Conservation (phyloP, 2,888 invertebrate genomes). For the Morpho achilles region DNA sequence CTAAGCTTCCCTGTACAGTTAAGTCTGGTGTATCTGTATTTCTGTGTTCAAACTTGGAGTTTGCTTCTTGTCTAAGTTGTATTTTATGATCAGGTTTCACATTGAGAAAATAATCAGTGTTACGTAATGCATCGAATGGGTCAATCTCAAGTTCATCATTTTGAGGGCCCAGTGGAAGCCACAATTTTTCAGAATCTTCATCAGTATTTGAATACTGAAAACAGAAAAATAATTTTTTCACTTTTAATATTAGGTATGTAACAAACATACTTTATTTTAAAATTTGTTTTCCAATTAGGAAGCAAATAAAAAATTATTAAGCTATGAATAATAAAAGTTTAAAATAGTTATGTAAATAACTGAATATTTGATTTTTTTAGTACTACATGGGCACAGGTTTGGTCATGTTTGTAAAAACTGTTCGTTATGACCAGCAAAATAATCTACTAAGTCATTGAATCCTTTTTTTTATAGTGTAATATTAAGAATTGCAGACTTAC, state of each 20-base stretch:
- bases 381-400: too few species aligned
- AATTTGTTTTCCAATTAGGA: too few species aligned
- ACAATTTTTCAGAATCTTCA: constrained; percentile 24
- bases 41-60: background rate
- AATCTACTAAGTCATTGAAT: too few species aligned
- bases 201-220: constrained; percentile 20
- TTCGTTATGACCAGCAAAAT: too few species aligned
- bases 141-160: constrained; percentile 30
- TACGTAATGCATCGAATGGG: constrained; percentile 35
- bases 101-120: constrained; percentile 40
- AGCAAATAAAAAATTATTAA: too few species aligned
- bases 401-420: too few species aligned
- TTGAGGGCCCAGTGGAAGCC: constrained; percentile 27
- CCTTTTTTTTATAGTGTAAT: too few species aligned
- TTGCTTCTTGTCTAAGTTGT: background rate
- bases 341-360: too few species aligned
- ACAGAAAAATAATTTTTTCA: background rate
- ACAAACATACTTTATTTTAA: too few species aligned
- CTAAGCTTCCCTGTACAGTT: constrained; percentile 38
- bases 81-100: constrained; percentile 44
- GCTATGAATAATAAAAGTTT: too few species aligned
- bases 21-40: constrained; percentile 37
- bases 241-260: background rate
- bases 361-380: too few species aligned
- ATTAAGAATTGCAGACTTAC: too few species aligned